phyloP scores from a whole-genome alignment of 2,888 invertebrate genomes.

The Heliconius hortense region DNA sequence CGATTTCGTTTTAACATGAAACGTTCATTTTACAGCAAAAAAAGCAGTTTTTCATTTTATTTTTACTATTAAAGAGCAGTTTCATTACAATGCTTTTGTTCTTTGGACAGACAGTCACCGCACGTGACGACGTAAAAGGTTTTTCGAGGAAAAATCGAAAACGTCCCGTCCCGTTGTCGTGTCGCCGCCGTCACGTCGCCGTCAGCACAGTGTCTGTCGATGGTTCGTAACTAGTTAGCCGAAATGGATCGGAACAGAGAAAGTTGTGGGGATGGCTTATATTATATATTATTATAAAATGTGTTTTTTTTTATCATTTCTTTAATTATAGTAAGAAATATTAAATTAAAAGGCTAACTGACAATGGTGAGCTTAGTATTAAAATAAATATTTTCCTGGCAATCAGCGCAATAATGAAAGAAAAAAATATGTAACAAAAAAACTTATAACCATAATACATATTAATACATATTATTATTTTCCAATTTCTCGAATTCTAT shows the following conservation, averaged over 20 bases:
- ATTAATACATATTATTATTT: too few relatives aligned
- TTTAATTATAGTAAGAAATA: too few relatives aligned
- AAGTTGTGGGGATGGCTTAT: constrained; percentile 34
- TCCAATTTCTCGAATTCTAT: too few relatives aligned
- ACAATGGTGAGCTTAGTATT: too few relatives aligned
- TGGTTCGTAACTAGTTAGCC: constrained; percentile 49
- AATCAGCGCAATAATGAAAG: too few relatives aligned
- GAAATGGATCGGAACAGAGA: constrained; percentile 47
- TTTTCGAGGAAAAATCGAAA: constrained; percentile 41
- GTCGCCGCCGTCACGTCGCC: constrained; percentile 39
- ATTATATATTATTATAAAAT: neutral
- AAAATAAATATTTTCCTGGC: too few relatives aligned
- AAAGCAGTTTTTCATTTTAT: constrained; percentile 4
- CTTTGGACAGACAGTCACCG: constrained; percentile 26
- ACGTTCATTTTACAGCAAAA: constrained; percentile 16
- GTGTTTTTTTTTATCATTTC: too few relatives aligned
- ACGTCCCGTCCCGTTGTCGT: constrained; percentile 45
- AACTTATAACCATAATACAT: too few relatives aligned
- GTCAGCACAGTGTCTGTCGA: constrained; percentile 45
- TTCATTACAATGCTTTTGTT: constrained; percentile 30
- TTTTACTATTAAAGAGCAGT: constrained; percentile 22
- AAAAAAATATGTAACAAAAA: too few relatives aligned
- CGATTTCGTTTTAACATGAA: constrained; percentile 24
- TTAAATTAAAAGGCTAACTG: too few relatives aligned
- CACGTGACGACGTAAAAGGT: constrained; percentile 29